Base-by-base conservation (phyloP, 2,113 vertebrate species). In the Anseranas semipalmata region DNA sequence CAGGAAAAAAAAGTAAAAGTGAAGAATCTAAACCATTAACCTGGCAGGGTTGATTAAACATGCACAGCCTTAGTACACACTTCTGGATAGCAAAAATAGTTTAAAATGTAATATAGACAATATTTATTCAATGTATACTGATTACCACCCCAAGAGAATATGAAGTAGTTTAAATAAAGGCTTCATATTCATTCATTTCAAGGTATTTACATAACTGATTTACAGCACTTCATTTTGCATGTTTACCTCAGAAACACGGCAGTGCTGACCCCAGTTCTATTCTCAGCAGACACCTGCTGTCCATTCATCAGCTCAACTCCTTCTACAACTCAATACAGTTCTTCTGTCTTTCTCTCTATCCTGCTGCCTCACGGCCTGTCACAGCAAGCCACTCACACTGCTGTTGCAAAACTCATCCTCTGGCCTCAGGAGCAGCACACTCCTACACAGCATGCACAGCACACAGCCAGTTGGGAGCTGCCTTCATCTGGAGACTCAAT, bases 401-500 rank as follows among this genome's bases (percentile, higher is more conserved):
- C 66, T 60, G 2, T 90, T 83, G 19, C 72, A 97, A n/a, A 99
- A 95, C 65, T 97, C 96, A 10, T 72, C 89, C n/a, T 97, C 98
- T 0, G 97, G 95, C 53, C 98, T 92, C 63, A 97, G 95, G 39
- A 98, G 94, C 33, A 96, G 93, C 32, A 98, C 92, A 1, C 98
- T 98, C n/a, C n/a, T 98, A 98, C 24, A 98, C 93, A 3, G 96
- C 98, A 32, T 92, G 93, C 72, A 98, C 37, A 1, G 96, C 98
- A 90, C 98, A 97, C 76, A 98, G 94, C 45, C 98, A 98, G 25
- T 97, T 70, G 3, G 98, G 96, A 39, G 95, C 85, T 8, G 98
- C 97, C 14, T 46, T 94, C 32, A 98, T 45, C 65, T 96, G 76
- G 17, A 99, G 65, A 30, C 48, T 96, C 85, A 79, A 96, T 7